Evolutionary conservation across 2,113 vertebrate genomes (phyloP).

Genomic region (Boleophthalmus pectinirostris): DNA sequence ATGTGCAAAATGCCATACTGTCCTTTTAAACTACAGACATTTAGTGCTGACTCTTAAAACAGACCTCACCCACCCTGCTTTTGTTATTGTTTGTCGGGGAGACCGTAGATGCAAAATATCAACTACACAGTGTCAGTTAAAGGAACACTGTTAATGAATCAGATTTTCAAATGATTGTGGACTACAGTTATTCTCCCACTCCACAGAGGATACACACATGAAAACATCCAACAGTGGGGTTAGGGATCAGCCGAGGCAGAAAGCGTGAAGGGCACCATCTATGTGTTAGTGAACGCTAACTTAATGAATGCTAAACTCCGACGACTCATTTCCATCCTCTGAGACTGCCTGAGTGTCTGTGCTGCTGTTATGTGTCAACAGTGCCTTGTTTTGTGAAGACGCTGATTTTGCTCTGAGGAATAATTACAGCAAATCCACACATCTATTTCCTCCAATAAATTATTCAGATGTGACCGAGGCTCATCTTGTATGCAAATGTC

Average conservation of each 20-base stretch:
- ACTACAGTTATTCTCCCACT: background rate
- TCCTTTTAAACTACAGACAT: too few species aligned
- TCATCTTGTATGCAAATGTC: slow-evolving; percentile 61
- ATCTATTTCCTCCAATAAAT: slow-evolving; percentile 67
- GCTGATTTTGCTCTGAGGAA: slow-evolving; percentile 60
- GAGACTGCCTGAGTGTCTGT: background rate
- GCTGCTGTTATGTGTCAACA: slow-evolving; percentile 39
- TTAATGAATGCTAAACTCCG: slow-evolving; percentile 51
- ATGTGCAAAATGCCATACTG: too few species aligned
- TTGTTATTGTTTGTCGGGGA: too few species aligned
- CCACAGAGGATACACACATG: background rate
- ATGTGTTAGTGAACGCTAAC: slow-evolving; percentile 46
- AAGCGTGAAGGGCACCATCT: slow-evolving; percentile 40
- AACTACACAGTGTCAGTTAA: too few species aligned
- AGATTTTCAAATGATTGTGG: too few species aligned
- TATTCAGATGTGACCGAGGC: slow-evolving; percentile 64
- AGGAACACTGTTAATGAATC: too few species aligned
- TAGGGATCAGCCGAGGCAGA: slow-evolving; percentile 10
- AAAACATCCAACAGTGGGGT: slow-evolving; percentile 7
- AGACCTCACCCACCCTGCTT: too few species aligned
- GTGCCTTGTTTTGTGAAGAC: slow-evolving; percentile 60
- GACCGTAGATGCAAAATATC: too few species aligned
- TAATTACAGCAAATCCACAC: slow-evolving; percentile 64
- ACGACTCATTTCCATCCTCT: slow-evolving; percentile 24
- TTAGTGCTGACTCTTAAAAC: too few species aligned